Percentiles rank a stretch among this genome's conserved stretches.
phyloP scores from a whole-genome alignment of 1,140 invertebrate species.

The Orchestia grillus region DNA sequence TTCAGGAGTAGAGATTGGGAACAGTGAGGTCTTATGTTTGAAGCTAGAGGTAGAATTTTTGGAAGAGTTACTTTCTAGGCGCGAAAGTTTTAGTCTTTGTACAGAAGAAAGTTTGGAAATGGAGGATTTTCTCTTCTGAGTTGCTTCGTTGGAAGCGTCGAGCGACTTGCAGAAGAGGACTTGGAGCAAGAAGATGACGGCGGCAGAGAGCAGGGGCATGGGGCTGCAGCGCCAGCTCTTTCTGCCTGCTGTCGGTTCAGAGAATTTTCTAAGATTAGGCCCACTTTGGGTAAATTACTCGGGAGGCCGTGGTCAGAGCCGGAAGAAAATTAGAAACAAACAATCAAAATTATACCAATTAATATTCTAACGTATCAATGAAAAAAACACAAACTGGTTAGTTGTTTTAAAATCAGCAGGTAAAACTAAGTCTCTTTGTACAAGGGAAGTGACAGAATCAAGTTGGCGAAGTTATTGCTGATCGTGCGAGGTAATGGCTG shows the following conservation, averaged over 20 bases:
- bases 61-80: not conserved
- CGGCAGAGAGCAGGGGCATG: not conserved
- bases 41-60: not conserved
- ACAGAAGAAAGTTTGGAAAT: not conserved
- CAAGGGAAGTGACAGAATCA: too few relatives aligned
- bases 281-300: not conserved
- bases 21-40: not conserved
- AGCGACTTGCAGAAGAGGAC: not conserved
- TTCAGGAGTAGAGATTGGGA: not conserved
- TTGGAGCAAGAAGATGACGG: not conserved
- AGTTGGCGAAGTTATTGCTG: too few relatives aligned
- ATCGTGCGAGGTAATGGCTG: too few relatives aligned
- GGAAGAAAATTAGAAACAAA: not conserved
- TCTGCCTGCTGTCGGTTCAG: not conserved
- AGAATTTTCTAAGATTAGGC: not conserved
- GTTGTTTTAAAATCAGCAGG: too few relatives aligned
- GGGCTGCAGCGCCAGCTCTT: not conserved
- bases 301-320: not conserved
- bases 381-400: too few relatives aligned
- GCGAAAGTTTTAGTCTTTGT: not conserved
- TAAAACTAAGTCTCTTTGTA: too few relatives aligned
- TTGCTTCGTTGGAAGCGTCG: slow-evolving; percentile 13
- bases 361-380: not conserved
- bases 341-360: not conserved
- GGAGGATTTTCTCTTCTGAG: not conserved